phyloP scores from a whole-genome alignment of 2,113 vertebrate species.

The Gavia stellata region DNA sequence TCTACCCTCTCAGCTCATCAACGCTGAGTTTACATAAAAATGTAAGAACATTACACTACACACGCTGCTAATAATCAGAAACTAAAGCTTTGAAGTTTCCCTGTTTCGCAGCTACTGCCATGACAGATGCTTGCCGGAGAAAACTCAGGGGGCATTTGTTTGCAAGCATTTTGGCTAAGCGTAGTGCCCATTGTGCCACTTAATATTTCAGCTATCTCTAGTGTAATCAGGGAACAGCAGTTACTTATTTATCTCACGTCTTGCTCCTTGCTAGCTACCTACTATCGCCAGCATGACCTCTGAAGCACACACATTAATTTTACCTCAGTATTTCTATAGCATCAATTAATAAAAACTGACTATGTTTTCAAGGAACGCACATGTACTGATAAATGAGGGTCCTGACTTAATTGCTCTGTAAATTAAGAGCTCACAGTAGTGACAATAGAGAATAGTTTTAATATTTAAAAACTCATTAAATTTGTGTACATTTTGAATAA shows the following conservation, averaged over 20 bases:
- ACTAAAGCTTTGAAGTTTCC: slow-evolving; percentile 73
- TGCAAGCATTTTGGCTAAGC: slow-evolving; percentile 71
- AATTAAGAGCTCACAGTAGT: slow-evolving; percentile 97
- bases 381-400: slow-evolving; percentile 96
- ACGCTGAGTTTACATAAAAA: slow-evolving; percentile 75
- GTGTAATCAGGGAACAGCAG: slow-evolving; percentile 71
- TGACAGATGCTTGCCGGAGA: slow-evolving; percentile 82
- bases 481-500: slow-evolving; percentile 84
- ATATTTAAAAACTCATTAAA: slow-evolving; percentile 99
- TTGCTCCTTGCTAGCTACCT: slow-evolving; percentile 74
- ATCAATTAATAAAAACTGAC: slow-evolving; percentile 99
- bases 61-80: slow-evolving; percentile 75
- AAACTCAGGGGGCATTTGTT: slow-evolving; percentile 70
- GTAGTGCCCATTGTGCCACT: slow-evolving; percentile 69
- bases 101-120: slow-evolving; percentile 73
- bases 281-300: slow-evolving; percentile 82
- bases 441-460: slow-evolving; percentile 91
- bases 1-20: slow-evolving; percentile 75
- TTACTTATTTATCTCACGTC: slow-evolving; percentile 81
- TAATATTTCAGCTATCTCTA: slow-evolving; percentile 77
- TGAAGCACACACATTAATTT: slow-evolving; percentile 91
- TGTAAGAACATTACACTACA: slow-evolving; percentile 72
- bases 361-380: slow-evolving; percentile 88
- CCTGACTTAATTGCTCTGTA: slow-evolving; percentile 97
- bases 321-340: slow-evolving; percentile 86